Evolutionary conservation across 2,113 vertebrate genomes (phyloP).

Genomic region (Dipodomys stephensi): DNA sequence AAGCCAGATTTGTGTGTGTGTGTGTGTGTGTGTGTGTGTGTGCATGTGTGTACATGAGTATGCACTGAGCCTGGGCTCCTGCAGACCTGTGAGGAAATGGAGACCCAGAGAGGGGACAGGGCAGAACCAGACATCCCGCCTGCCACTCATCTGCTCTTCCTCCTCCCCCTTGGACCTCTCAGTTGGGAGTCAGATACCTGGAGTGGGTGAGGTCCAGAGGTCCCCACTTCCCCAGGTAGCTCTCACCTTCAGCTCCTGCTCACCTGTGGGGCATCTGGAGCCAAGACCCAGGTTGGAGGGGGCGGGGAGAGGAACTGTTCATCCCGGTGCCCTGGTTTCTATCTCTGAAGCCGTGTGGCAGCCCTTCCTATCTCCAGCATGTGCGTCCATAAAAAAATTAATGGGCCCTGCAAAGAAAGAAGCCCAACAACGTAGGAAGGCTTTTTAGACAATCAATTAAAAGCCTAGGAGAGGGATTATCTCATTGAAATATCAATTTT

Average conservation of each 20-base stretch:
- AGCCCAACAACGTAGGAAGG: constrained; percentile 69
- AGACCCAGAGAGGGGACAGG: neutral
- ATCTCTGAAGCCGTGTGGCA: neutral
- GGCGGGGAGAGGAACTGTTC: too few relatives aligned
- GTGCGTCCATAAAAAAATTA: constrained; percentile 81
- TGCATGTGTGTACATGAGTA: neutral
- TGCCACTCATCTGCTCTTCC: neutral
- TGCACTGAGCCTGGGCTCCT: neutral
- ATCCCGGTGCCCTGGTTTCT: neutral
- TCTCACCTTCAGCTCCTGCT: too few relatives aligned
- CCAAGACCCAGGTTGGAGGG: neutral
- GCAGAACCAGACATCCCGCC: neutral
- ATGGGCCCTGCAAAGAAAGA: constrained; percentile 81
- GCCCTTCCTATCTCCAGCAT: neutral
- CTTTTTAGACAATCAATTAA: constrained; percentile 89
- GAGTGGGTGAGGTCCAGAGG: neutral
- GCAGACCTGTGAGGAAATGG: accelerated
- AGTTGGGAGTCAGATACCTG: neutral
- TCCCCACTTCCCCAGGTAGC: neutral
- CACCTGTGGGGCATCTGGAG: neutral
- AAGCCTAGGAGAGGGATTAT: constrained; percentile 84
- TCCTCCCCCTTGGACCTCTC: neutral
- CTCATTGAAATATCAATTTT: constrained; percentile 88
- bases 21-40: neutral
- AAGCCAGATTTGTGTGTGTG: neutral